Conservation (phyloP, 1,140 invertebrate species). For the Drosophila suzukii region DNA sequence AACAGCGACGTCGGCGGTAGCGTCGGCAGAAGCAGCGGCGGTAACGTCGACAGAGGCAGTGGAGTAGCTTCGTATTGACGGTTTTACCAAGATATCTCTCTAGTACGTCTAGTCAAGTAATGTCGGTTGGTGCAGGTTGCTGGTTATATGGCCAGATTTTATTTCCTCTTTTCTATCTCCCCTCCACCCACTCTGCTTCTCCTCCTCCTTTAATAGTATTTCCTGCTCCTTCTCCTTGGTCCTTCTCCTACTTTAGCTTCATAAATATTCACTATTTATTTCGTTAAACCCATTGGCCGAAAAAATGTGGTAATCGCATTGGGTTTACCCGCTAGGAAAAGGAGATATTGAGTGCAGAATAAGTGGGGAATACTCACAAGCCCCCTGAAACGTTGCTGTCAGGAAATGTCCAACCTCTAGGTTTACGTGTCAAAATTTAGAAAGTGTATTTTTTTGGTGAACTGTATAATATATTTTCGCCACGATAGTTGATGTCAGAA, state of each 20-base stretch:
- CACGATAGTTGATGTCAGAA: too few species aligned
- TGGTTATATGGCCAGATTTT: slow-evolving; percentile 19
- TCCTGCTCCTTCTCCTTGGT: neutral
- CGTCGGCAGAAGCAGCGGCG: slow-evolving; percentile 12
- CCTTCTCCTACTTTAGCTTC: neutral
- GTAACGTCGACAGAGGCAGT: slow-evolving; percentile 7
- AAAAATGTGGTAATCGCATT: too few species aligned
- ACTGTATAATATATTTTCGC: neutral
- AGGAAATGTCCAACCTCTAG: too few species aligned
- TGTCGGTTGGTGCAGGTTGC: slow-evolving; percentile 32
- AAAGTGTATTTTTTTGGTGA: neutral
- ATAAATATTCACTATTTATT: neutral
- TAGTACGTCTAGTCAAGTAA: slow-evolving; percentile 28
- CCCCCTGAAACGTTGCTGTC: too few species aligned
- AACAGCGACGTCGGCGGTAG: slow-evolving; percentile 40
- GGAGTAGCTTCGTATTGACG: slow-evolving; percentile 35
- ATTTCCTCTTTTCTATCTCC: neutral
- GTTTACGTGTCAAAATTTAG: too few species aligned
- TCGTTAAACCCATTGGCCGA: too few species aligned
- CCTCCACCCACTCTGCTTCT: neutral
- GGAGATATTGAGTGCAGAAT: too few species aligned
- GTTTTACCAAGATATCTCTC: slow-evolving; percentile 64
- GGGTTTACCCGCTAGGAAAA: too few species aligned
- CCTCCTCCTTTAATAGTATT: too few species aligned
- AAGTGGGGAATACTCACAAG: too few species aligned